These are phyloP conservation scores for Axis porcinus DNA, from an alignment of 2,113 vertebrate genomes.

Conservation along the genomic window DNA sequence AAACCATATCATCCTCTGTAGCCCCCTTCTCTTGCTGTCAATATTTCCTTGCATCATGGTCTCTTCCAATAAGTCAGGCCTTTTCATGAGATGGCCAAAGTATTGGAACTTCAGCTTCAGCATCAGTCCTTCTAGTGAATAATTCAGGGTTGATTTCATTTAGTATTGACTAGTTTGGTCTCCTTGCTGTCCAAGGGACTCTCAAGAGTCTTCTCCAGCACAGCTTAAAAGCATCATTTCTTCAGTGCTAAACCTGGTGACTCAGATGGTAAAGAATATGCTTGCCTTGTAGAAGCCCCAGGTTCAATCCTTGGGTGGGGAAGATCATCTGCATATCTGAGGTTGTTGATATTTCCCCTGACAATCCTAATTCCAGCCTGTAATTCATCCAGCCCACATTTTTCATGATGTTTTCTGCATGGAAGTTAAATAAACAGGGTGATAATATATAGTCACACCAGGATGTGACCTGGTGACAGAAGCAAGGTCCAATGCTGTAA, in stretches of 20 bases:
- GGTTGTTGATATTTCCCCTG: not conserved
- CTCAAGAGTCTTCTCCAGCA: not conserved
- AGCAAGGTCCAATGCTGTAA: not conserved
- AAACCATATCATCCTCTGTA: not conserved
- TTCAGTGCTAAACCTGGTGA: not conserved
- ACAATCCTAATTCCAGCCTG: not conserved
- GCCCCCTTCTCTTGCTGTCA: not conserved
- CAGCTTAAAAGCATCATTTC: not conserved
- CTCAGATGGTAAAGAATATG: not conserved
- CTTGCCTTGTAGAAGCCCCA: not conserved
- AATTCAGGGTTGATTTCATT: not conserved
- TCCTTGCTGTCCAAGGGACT: not conserved
- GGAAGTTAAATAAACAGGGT: not conserved
- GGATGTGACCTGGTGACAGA: not conserved
- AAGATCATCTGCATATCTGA: not conserved
- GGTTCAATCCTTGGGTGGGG: not conserved
- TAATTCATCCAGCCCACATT: not conserved
- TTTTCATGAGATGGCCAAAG: not conserved
- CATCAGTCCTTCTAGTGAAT: not conserved
- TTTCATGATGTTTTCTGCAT: not conserved
- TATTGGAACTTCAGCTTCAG: not conserved
- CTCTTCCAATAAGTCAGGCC: not conserved
- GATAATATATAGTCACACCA: not conserved
- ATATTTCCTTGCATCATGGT: not conserved
- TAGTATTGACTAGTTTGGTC: not conserved